A percentile compares a stretch with the other conserved stretches of the same genome.
Evolutionary conservation across 2,797 vertebrate genomes (phyloP).

Genomic region (Anolis apletophallus): DNA sequence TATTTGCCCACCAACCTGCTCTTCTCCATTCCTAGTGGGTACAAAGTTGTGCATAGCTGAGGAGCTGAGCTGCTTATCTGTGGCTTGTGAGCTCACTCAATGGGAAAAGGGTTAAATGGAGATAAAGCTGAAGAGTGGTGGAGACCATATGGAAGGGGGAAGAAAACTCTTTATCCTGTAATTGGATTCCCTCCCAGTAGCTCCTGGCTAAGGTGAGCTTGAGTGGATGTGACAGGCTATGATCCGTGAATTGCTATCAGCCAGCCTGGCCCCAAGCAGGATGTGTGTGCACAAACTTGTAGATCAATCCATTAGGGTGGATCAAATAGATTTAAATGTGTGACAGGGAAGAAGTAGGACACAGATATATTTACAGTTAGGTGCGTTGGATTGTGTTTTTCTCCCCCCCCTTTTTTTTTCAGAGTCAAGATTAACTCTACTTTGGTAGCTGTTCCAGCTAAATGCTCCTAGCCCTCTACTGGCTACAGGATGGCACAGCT

Average conservation of each 20-base stretch:
- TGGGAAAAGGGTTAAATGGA: constrained; percentile 73
- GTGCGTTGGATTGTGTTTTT: constrained; percentile 24
- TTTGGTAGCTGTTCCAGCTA: accelerated
- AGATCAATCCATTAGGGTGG: constrained; percentile 62
- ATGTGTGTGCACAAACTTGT: constrained; percentile 68
- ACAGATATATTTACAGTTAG: constrained; percentile 45
- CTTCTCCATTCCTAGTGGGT: constrained; percentile 9
- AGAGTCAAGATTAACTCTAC: constrained; percentile 39
- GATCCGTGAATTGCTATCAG: constrained; percentile 67
- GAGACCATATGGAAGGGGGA: constrained; percentile 73
- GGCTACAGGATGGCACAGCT: neutral
- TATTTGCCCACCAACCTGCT: neutral
- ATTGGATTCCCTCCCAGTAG: constrained; percentile 56
- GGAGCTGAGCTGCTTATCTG: constrained; percentile 54
- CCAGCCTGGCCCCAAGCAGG: constrained; percentile 65
- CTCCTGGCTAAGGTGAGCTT: constrained; percentile 44
- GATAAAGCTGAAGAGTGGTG: constrained; percentile 59
- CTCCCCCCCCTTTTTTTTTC: neutral
- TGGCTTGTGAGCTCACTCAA: constrained; percentile 60
- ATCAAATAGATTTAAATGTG: constrained; percentile 63
- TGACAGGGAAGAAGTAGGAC: constrained; percentile 59
- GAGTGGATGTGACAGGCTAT: constrained; percentile 63
- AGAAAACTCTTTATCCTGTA: constrained; percentile 70
- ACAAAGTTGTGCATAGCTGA: constrained; percentile 26
- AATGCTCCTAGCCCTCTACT: constrained; percentile 4